These are phyloP conservation scores for Dermolepida albohirtum DNA, from an alignment of 2,888 invertebrate genomes.

Conservation along the genomic window DNA sequence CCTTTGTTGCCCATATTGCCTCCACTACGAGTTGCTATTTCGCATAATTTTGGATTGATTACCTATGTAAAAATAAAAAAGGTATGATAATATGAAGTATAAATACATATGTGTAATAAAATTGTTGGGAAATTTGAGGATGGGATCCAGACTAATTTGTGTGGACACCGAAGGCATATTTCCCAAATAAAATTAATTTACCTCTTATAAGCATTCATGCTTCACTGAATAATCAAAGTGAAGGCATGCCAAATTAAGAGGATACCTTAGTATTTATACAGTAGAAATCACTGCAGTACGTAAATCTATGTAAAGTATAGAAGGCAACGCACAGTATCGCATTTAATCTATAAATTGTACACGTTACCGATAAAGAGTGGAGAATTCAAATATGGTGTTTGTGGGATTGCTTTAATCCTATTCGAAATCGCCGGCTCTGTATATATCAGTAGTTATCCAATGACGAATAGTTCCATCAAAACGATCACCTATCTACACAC, in stretches of 20 bases:
- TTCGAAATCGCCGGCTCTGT: too few relatives aligned
- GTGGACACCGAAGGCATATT: constrained; percentile 86
- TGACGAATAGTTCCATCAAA: too few relatives aligned
- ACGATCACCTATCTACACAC: too few relatives aligned
- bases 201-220: constrained; percentile 84
- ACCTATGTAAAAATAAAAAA: constrained; percentile 67
- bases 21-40: constrained; percentile 77
- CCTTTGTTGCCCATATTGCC: constrained; percentile 70
- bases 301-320: too few relatives aligned
- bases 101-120: constrained; percentile 43
- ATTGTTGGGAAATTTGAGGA: constrained; percentile 69
- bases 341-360: too few relatives aligned
- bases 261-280: constrained; percentile 53
- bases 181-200: constrained; percentile 67
- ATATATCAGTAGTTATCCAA: too few relatives aligned
- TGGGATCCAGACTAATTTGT: constrained; percentile 78
- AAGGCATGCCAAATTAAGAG: constrained; percentile 84
- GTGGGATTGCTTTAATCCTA: too few relatives aligned
- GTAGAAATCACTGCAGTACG: too few relatives aligned
- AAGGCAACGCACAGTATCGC: too few relatives aligned
- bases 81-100: constrained; percentile 9
- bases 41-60: constrained; percentile 86
- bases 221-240: constrained; percentile 70
- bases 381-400: too few relatives aligned
- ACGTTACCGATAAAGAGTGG: too few relatives aligned